Evolutionary conservation across 2,888 invertebrate genomes (phyloP).

Genomic region (Pachydiplax longipennis): DNA sequence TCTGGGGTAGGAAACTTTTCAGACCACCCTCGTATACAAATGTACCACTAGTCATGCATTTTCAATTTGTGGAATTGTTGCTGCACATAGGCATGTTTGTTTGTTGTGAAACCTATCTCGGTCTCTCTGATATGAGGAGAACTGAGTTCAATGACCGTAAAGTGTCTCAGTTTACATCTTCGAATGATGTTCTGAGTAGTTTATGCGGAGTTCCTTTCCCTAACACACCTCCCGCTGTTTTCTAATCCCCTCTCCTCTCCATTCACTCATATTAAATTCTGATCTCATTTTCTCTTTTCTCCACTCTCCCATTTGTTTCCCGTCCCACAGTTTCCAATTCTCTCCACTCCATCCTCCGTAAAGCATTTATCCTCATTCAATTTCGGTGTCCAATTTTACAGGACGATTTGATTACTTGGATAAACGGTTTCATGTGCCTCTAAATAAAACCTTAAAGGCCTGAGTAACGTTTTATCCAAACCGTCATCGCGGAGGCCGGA

Average conservation of each 20-base stretch:
- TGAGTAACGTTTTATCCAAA: not conserved
- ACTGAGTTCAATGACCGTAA: too few relatives aligned
- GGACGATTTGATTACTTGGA: not conserved
- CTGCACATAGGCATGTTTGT: too few relatives aligned
- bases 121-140: too few relatives aligned
- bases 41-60: too few relatives aligned
- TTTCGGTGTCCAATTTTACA: not conserved
- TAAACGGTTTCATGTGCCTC: not conserved
- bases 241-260: not conserved
- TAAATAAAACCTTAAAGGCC: not conserved
- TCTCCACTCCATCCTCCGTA: not conserved
- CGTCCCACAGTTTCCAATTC: not conserved
- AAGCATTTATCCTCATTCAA: not conserved
- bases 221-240: too few relatives aligned
- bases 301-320: not conserved
- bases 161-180: too few relatives aligned
- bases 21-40: too few relatives aligned
- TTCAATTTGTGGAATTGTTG: too few relatives aligned
- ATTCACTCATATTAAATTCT: not conserved
- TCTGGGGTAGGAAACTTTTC: too few relatives aligned
- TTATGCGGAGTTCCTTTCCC: too few relatives aligned
- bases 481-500: not conserved
- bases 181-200: too few relatives aligned
- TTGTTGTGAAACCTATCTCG: too few relatives aligned
- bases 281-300: not conserved